A percentile compares a stretch with the other conserved stretches of the same genome.
Conservation (phyloP, 2,113 vertebrate species). For the Sinocyclocheilus anophthalmus region DNA sequence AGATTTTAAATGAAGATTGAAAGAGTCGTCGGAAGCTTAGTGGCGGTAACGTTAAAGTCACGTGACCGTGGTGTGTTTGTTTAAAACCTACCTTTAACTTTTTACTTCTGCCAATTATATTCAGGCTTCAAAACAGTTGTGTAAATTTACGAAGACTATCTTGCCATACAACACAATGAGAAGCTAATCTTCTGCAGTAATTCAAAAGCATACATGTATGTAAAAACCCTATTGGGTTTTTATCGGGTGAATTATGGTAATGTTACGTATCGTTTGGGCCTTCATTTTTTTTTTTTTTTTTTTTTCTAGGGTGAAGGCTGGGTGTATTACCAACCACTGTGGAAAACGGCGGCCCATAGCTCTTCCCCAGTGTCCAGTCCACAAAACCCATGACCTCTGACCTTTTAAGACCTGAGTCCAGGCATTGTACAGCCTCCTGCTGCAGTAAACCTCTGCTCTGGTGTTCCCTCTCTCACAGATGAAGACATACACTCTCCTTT, state of each 20-base stretch:
- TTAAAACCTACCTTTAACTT: too few relatives aligned
- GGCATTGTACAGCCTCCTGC: conserved; percentile 24
- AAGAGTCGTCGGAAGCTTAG: not conserved
- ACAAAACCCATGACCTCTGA: conserved; percentile 66
- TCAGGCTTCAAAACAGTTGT: too few relatives aligned
- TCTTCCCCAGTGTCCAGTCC: conserved; percentile 69
- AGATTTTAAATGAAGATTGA: not conserved
- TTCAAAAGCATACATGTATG: not conserved
- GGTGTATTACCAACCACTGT: conserved; percentile 92
- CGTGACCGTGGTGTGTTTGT: too few relatives aligned
- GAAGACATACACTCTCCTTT: conserved; percentile 36
- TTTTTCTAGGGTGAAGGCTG: conserved; percentile 89
- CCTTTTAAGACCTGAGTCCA: conserved; percentile 23
- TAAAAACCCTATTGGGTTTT: not conserved
- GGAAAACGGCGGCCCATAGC: conserved; percentile 74
- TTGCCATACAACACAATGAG: too few relatives aligned
- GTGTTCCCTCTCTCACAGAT: conserved; percentile 40
- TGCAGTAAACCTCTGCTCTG: conserved; percentile 30
- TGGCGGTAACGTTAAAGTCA: not conserved
- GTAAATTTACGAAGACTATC: too few relatives aligned
- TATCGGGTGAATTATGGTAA: not conserved
- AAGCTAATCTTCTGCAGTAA: too few relatives aligned
- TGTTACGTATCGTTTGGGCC: too few relatives aligned
- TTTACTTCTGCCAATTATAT: too few relatives aligned
- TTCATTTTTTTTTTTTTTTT: not conserved